Percentiles rank a stretch among this genome's conserved stretches.
Evolutionary conservation across 2,888 invertebrate genomes (phyloP).

Genomic region (Dryocosmus kuriphilus): DNA sequence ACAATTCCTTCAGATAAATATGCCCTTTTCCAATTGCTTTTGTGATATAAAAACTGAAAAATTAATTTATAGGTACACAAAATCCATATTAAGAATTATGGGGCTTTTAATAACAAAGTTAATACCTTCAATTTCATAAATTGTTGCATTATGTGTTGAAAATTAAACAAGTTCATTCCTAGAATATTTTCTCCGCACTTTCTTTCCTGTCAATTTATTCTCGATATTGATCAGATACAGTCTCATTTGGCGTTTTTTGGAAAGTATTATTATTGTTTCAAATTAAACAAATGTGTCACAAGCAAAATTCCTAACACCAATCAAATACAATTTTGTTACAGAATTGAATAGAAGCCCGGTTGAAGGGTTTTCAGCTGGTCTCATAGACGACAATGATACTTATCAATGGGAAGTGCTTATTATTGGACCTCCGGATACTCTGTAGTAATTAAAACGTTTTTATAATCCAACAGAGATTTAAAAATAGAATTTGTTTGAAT

Average conservation of each 20-base stretch:
- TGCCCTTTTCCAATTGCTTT: background rate
- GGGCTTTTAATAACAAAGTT: background rate
- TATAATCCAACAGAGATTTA: background rate
- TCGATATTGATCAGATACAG: background rate
- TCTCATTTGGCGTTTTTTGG: too few species aligned
- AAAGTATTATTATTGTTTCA: too few species aligned
- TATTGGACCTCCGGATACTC: constrained; percentile 99
- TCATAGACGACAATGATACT: constrained; percentile 99
- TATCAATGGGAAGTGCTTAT: constrained; percentile 99
- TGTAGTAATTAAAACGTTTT: constrained; percentile 88
- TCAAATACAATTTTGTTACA: constrained; percentile 79
- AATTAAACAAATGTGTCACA: background rate
- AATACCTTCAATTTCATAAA: background rate
- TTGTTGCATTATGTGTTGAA: background rate
- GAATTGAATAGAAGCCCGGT: constrained; percentile 99
- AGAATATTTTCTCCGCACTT: background rate
- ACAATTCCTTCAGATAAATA: background rate
- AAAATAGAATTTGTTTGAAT: background rate
- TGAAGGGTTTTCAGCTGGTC: constrained; percentile 99
- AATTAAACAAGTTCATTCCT: background rate
- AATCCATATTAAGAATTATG: too few species aligned
- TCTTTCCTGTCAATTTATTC: background rate
- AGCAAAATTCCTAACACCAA: background rate
- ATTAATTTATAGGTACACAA: background rate
- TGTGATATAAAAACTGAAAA: background rate